phyloP scores from a whole-genome alignment of 1,140 invertebrate genomes.

The Drosophila nigromelanica region DNA sequence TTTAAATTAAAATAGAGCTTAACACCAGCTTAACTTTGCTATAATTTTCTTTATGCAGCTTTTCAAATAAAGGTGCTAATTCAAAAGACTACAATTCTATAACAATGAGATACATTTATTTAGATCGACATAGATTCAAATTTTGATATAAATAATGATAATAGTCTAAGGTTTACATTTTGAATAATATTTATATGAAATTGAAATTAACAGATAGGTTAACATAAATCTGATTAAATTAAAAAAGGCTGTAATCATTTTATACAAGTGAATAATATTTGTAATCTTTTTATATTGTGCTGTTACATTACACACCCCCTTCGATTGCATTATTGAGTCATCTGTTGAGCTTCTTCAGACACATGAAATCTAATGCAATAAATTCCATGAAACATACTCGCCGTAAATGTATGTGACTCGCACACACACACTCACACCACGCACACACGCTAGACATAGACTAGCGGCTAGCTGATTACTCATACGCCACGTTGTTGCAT shows the following conservation, averaged over 20 bases:
- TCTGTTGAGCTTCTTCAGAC: conserved; percentile 5
- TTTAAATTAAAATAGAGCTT: neutral
- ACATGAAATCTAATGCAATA: conserved; percentile 31
- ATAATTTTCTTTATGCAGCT: no score
- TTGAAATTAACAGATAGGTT: no score
- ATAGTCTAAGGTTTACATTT: no score
- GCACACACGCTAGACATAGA: neutral
- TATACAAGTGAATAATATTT: neutral
- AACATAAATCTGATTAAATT: no score
- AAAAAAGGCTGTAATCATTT: no score
- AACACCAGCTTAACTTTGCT: no score
- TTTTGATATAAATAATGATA: no score
- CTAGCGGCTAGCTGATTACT: conserved; percentile 22
- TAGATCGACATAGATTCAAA: no score
- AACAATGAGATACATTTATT: no score
- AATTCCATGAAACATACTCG: conserved; percentile 16
- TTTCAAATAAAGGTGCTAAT: no score
- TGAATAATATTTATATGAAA: no score
- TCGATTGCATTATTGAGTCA: conserved; percentile 32
- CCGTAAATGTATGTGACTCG: conserved; percentile 7
- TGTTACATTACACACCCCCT: neutral
- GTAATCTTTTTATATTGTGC: neutral
- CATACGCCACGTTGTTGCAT: conserved; percentile 38
- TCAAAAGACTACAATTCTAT: no score
- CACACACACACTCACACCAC: conserved; percentile 15